Percentiles rank a stretch among this genome's conserved stretches.
Conservation (phyloP, 1,140 invertebrate species). For the Solenopsis invicta region DNA sequence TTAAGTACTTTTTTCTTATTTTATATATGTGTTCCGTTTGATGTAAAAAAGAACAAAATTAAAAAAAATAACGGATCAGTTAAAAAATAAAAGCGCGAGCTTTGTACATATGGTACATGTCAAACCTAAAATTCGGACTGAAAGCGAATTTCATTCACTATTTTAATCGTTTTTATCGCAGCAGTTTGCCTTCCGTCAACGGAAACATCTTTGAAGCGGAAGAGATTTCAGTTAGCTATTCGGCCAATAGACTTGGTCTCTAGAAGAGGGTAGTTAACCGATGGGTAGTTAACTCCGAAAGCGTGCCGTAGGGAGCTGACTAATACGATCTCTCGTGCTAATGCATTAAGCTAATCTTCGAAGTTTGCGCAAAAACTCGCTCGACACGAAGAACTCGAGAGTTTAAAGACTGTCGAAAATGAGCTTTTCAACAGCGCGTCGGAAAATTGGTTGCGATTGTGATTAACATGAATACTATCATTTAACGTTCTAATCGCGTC, state of each 20-base stretch:
- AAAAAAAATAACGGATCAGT: neutral
- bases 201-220: constrained; percentile 26
- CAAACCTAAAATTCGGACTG: neutral
- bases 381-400: constrained; percentile 42
- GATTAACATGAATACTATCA: constrained; percentile 56
- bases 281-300: constrained; percentile 28
- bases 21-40: neutral
- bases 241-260: constrained; percentile 15
- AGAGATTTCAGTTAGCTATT: constrained; percentile 25
- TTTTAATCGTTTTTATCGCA: constrained; percentile 23
- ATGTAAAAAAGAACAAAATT: neutral
- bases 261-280: constrained; percentile 32
- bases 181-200: neutral
- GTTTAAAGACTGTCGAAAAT: constrained; percentile 16
- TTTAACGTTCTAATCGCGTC: constrained; percentile 19
- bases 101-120: too few relatives aligned
- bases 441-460: constrained; percentile 63
- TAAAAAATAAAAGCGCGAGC: neutral
- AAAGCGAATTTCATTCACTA: constrained; percentile 12
- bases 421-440: constrained; percentile 26
- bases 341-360: constrained; percentile 66
- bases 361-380: constrained; percentile 61
- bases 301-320: constrained; percentile 31
- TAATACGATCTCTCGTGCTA: constrained; percentile 46
- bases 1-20: too few relatives aligned